These are phyloP conservation scores for Dryadula phaetusa DNA, from an alignment of 2,888 invertebrate species.

Conservation along the genomic window DNA sequence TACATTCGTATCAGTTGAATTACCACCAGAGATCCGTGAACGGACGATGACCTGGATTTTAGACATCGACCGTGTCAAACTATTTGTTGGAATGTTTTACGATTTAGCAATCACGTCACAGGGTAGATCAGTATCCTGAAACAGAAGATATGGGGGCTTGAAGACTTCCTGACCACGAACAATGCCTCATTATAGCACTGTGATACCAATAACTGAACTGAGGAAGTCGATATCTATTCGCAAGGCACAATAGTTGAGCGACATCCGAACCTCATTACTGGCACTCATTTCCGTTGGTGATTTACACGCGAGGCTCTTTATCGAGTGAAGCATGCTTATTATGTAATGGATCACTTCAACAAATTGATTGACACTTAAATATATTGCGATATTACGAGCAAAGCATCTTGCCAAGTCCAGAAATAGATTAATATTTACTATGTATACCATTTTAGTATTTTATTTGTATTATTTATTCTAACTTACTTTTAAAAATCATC, in stretches of 20 bases:
- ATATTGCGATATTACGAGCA: slow-evolving; percentile 8
- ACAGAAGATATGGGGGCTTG: slow-evolving; percentile 61
- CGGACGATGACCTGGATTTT: slow-evolving; percentile 64
- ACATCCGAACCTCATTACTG: slow-evolving; percentile 84
- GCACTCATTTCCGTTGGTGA: slow-evolving; percentile 78
- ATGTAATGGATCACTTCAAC: slow-evolving; percentile 46
- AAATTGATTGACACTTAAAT: slow-evolving; percentile 35
- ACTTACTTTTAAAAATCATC: slow-evolving; percentile 11
- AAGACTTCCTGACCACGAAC: slow-evolving; percentile 65
- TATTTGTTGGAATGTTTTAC: slow-evolving; percentile 24
- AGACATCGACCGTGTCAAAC: slow-evolving; percentile 41
- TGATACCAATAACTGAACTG: slow-evolving; percentile 73
- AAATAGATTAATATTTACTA: background rate
- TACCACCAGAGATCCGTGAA: slow-evolving; percentile 65
- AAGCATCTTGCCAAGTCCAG: slow-evolving; percentile 1
- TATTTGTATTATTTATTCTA: background rate
- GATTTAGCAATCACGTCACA: slow-evolving; percentile 63
- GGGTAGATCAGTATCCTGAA: slow-evolving; percentile 62
- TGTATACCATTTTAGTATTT: background rate
- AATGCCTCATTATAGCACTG: slow-evolving; percentile 77
- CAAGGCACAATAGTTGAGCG: slow-evolving; percentile 83
- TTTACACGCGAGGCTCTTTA: slow-evolving; percentile 72
- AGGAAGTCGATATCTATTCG: slow-evolving; percentile 84
- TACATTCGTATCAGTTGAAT: slow-evolving; percentile 62
- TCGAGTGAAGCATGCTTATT: slow-evolving; percentile 59